Evolutionary conservation across 1,140 invertebrate species (phyloP), one percentile per base, ranked within the genome.

Genomic region (Druon quercuslanigerum): DNA sequence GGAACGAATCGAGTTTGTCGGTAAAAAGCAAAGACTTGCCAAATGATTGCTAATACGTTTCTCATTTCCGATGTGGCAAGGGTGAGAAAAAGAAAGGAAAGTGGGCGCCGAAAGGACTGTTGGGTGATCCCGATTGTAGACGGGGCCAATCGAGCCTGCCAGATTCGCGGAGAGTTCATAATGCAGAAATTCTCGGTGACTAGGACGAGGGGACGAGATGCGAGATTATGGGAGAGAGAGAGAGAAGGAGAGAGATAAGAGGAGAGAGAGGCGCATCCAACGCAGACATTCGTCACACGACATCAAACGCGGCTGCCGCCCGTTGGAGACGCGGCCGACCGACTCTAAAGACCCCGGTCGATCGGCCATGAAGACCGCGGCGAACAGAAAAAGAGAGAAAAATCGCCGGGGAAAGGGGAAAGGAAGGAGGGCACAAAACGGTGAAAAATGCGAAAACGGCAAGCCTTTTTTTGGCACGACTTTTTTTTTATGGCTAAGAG

Each of bases 261-360:
- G 79, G 79, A 72, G 83, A 78, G 81, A 81, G 79, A 84, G 78
- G 82, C 78, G 81, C 81, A 77, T 84, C 82, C 81, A 90, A 90
- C 88, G 84, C 85, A 87, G 87, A 90, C 88, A 90, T 90, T 90
- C 89, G 88, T 90, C 88, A 89, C 89, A 90, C 87, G 86, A 89
- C 89, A 89, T 90, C 89, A 90, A 90, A 90, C 87, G 88, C 86
- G 83, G 84, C 80, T 87, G 89, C 87, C 89, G 88, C 86, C 87
- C 82, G 86, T 86, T 85, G 85, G 82, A 87, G 85, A 87, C 85
- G 84, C 85, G 87, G 86, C 85, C 87, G 85, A 84, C 86, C 86
- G 86, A 88, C 86, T 89, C 87, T 89, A 88, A 89, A 89, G 87
- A 89, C 87, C 85, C 83, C 85, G 82, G 81, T 88, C 85, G 87